A percentile compares a stretch with the other conserved stretches of the same genome.
Conservation (phyloP, 2,797 vertebrate genomes). For the Cirrhinus molitorella region DNA sequence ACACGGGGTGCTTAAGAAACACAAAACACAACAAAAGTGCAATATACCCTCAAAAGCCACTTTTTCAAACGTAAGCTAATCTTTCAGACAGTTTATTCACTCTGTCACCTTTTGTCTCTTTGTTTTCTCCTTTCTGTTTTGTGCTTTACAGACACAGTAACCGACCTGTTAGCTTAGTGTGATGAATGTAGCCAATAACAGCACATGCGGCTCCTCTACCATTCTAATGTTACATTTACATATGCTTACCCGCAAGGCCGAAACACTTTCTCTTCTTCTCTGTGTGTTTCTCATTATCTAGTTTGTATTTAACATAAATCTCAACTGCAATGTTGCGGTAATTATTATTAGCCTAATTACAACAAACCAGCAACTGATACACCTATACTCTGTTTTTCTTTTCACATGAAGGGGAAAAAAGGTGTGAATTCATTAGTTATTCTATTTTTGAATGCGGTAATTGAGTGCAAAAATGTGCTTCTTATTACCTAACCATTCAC, state of each 20-base stretch:
- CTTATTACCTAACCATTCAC: not conserved
- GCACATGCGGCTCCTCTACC: slow-evolving; percentile 21
- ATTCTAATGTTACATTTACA: slow-evolving; percentile 55
- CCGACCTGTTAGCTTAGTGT: slow-evolving; percentile 52
- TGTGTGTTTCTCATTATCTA: slow-evolving; percentile 18
- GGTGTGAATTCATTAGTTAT: not conserved
- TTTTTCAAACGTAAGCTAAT: slow-evolving; percentile 12
- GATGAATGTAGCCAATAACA: slow-evolving; percentile 57
- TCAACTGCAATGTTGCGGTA: not conserved
- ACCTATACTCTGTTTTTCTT: not conserved
- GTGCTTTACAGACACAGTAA: slow-evolving; percentile 36
- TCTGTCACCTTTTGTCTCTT: slow-evolving; percentile 27
- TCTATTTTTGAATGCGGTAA: not conserved
- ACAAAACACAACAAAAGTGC: not conserved
- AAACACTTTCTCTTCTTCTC: slow-evolving; percentile 13
- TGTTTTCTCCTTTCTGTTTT: slow-evolving; percentile 19
- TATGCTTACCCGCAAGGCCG: slow-evolving; percentile 47
- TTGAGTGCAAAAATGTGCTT: not conserved
- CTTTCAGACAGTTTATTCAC: slow-evolving; percentile 14
- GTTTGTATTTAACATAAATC: slow-evolving; percentile 23
- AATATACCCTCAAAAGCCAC: slow-evolving; percentile 19
- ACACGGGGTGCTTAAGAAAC: not conserved
- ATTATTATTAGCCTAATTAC: slow-evolving; percentile 31
- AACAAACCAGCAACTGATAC: slow-evolving; percentile 8
- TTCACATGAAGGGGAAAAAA: not conserved